Percentiles rank a stretch among this genome's conserved stretches.
Evolutionary conservation across 2,797 vertebrate genomes (phyloP).

Genomic region (Myotis findleyi): DNA sequence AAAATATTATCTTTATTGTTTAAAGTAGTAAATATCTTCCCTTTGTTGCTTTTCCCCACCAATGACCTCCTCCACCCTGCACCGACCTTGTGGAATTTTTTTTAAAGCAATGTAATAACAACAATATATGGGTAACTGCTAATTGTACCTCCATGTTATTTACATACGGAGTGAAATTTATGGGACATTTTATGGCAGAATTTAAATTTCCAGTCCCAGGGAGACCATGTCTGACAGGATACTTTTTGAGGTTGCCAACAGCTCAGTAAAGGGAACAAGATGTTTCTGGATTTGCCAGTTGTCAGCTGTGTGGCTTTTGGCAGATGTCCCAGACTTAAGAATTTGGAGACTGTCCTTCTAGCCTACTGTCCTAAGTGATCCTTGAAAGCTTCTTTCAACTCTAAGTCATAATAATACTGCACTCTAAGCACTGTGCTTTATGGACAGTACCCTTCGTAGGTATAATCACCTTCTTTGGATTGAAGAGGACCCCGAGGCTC

Average conservation of each 20-base stretch:
- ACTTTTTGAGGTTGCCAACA: neutral
- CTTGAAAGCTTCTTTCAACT: conserved; percentile 39
- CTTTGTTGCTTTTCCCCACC: too few species aligned
- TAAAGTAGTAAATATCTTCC: too few species aligned
- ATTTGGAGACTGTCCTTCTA: neutral
- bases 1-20: too few species aligned
- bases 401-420: neutral
- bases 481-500: neutral
- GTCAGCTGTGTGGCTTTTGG: neutral
- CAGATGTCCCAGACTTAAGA: neutral
- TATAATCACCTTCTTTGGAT: neutral
- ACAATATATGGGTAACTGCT: neutral
- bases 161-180: neutral
- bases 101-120: neutral
- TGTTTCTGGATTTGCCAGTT: neutral
- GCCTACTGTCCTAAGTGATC: neutral
- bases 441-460: neutral
- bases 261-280: neutral
- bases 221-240: neutral
- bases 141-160: neutral
- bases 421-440: neutral
- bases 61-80: too few species aligned
- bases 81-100: neutral
- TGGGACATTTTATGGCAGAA: neutral
- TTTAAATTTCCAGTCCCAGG: neutral